Evolutionary conservation across 2,113 vertebrate species (phyloP).

Genomic region (Chroicocephalus ridibundus): DNA sequence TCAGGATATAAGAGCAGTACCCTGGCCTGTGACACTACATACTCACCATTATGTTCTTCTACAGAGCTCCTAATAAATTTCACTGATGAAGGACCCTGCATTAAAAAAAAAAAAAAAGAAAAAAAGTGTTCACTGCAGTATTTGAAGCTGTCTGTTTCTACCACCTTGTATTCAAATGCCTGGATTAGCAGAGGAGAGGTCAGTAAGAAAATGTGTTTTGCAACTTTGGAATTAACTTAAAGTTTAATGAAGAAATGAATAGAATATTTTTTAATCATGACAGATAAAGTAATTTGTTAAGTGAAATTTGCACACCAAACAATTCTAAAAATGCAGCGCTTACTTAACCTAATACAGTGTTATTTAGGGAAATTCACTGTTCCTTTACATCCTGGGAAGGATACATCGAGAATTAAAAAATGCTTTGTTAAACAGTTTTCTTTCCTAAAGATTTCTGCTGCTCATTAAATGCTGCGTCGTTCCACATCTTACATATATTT

Average conservation of each 20-base stretch:
- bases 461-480: not conserved
- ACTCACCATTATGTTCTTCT: not conserved
- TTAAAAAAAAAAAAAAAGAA: not conserved
- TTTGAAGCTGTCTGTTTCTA: not conserved
- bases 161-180: not conserved
- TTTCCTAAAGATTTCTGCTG: not conserved
- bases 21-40: not conserved
- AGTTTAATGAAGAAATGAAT: not conserved
- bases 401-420: not conserved
- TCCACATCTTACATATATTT: not conserved
- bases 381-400: not conserved
- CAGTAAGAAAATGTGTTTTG: not conserved
- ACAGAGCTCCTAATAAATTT: not conserved
- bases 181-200: not conserved
- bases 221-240: not conserved
- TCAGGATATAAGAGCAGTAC: not conserved
- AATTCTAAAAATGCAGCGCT: not conserved
- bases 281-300: not conserved
- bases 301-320: not conserved
- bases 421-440: not conserved
- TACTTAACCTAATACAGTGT: not conserved
- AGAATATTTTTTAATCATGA: not conserved
- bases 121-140: not conserved
- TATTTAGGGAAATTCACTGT: not conserved
- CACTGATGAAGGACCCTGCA: not conserved